Evolutionary conservation across 2,797 vertebrate genomes (phyloP).

Genomic region (Tympanoctomys barrerae): DNA sequence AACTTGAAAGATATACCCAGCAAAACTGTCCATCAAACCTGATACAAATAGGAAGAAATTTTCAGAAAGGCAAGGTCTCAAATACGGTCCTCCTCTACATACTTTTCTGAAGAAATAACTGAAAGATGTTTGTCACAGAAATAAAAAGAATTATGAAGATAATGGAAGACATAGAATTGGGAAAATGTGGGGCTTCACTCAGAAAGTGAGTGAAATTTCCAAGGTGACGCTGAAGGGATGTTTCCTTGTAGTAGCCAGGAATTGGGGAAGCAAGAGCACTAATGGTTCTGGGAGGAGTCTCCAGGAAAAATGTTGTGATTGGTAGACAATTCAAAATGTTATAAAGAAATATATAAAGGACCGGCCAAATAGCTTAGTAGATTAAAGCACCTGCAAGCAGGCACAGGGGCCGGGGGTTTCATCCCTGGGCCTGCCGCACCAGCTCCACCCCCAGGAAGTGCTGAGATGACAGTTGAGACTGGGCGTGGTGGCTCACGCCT

Average conservation of each 20-base stretch:
- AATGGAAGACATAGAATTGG: background rate
- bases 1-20: constrained; percentile 7
- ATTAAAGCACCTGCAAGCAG: too few relatives aligned
- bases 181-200: background rate
- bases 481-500: too few relatives aligned
- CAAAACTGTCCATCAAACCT: background rate
- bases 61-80: background rate
- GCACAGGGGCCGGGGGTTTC: too few relatives aligned
- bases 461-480: too few relatives aligned
- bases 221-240: background rate
- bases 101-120: background rate
- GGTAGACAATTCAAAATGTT: background rate
- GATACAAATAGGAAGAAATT: background rate
- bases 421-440: too few relatives aligned
- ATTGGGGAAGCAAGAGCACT: too few relatives aligned
- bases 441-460: too few relatives aligned
- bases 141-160: constrained; percentile 4
- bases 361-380: too few relatives aligned
- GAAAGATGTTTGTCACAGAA: background rate
- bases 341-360: constrained; percentile 1
- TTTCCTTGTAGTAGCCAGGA: background rate
- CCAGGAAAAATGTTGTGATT: background rate
- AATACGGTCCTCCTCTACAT: background rate
- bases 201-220: constrained; percentile 10
- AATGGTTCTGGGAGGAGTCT: background rate